These are phyloP conservation scores for Drosophila parthenogenetica DNA, from an alignment of 2,888 invertebrate genomes.

Conservation along the genomic window DNA sequence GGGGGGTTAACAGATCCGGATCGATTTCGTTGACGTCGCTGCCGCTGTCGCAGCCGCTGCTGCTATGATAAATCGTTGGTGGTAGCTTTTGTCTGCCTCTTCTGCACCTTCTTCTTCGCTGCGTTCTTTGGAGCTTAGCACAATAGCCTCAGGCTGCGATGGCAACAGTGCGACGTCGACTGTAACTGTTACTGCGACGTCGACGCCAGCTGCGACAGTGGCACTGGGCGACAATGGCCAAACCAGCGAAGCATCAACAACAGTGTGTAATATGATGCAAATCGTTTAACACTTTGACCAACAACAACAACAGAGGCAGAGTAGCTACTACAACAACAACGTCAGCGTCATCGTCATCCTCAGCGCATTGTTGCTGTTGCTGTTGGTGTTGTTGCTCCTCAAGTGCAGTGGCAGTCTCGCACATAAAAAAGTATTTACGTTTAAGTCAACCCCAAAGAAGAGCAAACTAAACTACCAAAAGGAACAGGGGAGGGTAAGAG, in stretches of 20 bases:
- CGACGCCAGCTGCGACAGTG: conserved; percentile 15
- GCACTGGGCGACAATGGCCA: conserved; percentile 72
- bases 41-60: conserved; percentile 44
- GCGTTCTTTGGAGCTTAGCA: conserved; percentile 62
- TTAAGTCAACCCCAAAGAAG: conserved; percentile 57
- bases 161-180: conserved; percentile 14
- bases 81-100: conserved; percentile 43
- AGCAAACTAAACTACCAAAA: conserved; percentile 53
- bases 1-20: conserved; percentile 66
- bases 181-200: conserved; percentile 17
- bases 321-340: conserved; percentile 27
- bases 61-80: conserved; percentile 75
- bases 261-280: conserved; percentile 77
- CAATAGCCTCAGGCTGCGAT: conserved; percentile 62
- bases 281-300: conserved; percentile 80
- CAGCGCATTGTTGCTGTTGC: conserved; percentile 72
- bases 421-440: conserved; percentile 60
- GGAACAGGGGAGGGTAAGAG: conserved; percentile 21
- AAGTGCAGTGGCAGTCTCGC: conserved; percentile 67
- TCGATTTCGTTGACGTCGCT: conserved; percentile 78
- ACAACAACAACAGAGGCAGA: conserved; percentile 40
- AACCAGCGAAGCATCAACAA: conserved; percentile 63
- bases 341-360: conserved; percentile 41
- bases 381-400: conserved; percentile 64
- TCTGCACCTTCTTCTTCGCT: conserved; percentile 18